Evolutionary conservation across 92 coral and sea anemone species (phyloP).

Genomic region (Zoanthus sansibaricus): DNA sequence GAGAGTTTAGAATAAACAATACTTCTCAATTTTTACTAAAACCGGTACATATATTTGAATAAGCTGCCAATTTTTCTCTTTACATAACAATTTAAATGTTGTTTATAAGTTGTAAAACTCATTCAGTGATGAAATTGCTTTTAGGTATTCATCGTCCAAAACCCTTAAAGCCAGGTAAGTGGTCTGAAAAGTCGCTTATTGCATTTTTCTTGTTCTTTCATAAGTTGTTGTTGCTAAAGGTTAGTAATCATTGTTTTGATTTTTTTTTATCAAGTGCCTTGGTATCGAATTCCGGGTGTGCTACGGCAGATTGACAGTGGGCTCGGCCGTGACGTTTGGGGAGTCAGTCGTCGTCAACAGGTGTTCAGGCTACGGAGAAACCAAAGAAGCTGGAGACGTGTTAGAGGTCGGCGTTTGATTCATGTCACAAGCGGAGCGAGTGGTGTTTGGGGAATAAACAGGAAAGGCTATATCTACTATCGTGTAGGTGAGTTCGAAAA

Average conservation of each 20-base stretch:
- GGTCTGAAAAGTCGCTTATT: not conserved
- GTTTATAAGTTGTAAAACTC: not conserved
- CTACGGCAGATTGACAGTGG: conserved; percentile 42
- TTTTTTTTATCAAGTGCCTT: not conserved
- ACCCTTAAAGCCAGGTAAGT: not conserved
- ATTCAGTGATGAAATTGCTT: not conserved
- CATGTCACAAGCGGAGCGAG: conserved; percentile 42
- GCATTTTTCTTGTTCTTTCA: not conserved
- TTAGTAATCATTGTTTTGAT: not conserved
- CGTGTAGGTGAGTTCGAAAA: not conserved
- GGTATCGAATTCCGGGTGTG: conserved; percentile 28
- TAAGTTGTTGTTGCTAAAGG: not conserved
- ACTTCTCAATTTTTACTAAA: not conserved
- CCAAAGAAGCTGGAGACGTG: conserved; percentile 43
- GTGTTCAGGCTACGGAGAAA: conserved; percentile 9
- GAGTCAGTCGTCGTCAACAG: conserved; percentile 14
- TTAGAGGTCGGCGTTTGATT: conserved; percentile 32
- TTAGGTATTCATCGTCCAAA: not conserved
- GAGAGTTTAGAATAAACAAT: no score
- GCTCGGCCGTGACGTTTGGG: conserved; percentile 34
- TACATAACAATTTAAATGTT: not conserved
- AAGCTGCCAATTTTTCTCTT: not conserved
- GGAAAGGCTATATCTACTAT: not conserved
- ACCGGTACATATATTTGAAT: no score
- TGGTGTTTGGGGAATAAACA: conserved; percentile 39